Percentiles rank a stretch among this genome's conserved stretches.
These are phyloP conservation scores for Strigops habroptila DNA, from an alignment of 2,113 vertebrate species.

Conservation along the genomic window DNA sequence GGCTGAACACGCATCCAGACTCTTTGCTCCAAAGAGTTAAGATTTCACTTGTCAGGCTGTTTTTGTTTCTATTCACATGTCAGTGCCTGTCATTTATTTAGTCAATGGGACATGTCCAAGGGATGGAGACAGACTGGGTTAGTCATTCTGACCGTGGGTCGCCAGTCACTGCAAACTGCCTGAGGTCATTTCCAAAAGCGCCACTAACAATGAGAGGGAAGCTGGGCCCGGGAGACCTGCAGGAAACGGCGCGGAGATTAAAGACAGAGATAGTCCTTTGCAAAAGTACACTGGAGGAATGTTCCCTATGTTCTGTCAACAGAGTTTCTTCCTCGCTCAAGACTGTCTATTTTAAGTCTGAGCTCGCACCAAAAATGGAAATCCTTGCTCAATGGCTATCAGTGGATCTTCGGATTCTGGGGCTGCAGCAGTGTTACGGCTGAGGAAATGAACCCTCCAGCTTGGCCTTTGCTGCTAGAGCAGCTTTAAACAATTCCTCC, in stretches of 20 bases:
- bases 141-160: slow-evolving; percentile 66
- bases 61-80: slow-evolving; percentile 62
- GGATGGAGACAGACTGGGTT: slow-evolving; percentile 72
- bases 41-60: slow-evolving; percentile 46
- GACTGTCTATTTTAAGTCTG: slow-evolving; percentile 66
- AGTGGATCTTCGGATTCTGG: slow-evolving; percentile 22
- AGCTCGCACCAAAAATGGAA: slow-evolving; percentile 61
- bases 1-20: background rate
- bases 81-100: slow-evolving; percentile 64
- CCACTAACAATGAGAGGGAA: slow-evolving; percentile 65
- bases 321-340: slow-evolving; percentile 63
- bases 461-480: background rate
- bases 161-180: slow-evolving; percentile 54
- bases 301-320: slow-evolving; percentile 58
- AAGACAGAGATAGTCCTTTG: slow-evolving; percentile 66
- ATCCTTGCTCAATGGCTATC: slow-evolving; percentile 42
- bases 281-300: slow-evolving; percentile 60
- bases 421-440: background rate
- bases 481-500: background rate
- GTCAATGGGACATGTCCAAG: slow-evolving; percentile 59
- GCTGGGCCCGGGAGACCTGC: slow-evolving; percentile 59
- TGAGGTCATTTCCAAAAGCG: slow-evolving; percentile 70
- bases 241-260: slow-evolving; percentile 66
- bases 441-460: slow-evolving; percentile 30
- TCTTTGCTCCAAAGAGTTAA: slow-evolving; percentile 42